These are phyloP conservation scores for Latrodectus hesperus DNA, from an alignment of 2,888 invertebrate genomes.

Conservation along the genomic window DNA sequence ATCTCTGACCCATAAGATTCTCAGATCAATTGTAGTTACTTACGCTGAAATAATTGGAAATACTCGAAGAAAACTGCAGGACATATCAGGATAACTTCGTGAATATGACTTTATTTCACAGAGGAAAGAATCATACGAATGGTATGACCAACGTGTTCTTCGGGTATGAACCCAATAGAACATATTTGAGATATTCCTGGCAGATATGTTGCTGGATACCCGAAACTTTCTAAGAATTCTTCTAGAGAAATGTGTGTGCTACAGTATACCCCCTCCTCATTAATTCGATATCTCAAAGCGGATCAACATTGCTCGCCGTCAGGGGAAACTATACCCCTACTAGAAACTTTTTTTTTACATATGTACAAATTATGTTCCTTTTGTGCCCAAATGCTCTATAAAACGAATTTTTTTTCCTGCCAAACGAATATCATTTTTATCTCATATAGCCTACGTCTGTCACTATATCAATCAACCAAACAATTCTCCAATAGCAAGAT, in stretches of 20 bases:
- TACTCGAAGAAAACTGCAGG: slow-evolving; percentile 1
- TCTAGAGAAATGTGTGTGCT: not conserved
- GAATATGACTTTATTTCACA: slow-evolving; percentile 19
- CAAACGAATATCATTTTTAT: no score
- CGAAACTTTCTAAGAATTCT: not conserved
- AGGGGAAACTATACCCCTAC: no score
- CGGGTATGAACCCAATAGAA: slow-evolving; percentile 1
- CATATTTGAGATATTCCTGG: not conserved
- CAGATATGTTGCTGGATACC: not conserved
- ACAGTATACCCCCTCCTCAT: no score
- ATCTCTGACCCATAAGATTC: slow-evolving; percentile 6
- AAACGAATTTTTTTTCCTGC: no score
- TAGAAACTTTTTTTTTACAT: no score
- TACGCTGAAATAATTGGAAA: slow-evolving; percentile 11
- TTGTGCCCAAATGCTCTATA: no score
- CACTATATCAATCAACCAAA: no score
- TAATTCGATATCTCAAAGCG: no score
- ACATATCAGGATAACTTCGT: not conserved
- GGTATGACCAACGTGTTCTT: slow-evolving; percentile 18
- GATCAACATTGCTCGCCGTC: no score
- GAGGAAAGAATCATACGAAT: slow-evolving; percentile 3
- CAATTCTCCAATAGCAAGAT: no score
- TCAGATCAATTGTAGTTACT: not conserved
- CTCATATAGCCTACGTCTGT: no score
- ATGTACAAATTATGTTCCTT: no score